phyloP scores from a whole-genome alignment of 2,113 vertebrate genomes.

The Embiotoca jacksoni region DNA sequence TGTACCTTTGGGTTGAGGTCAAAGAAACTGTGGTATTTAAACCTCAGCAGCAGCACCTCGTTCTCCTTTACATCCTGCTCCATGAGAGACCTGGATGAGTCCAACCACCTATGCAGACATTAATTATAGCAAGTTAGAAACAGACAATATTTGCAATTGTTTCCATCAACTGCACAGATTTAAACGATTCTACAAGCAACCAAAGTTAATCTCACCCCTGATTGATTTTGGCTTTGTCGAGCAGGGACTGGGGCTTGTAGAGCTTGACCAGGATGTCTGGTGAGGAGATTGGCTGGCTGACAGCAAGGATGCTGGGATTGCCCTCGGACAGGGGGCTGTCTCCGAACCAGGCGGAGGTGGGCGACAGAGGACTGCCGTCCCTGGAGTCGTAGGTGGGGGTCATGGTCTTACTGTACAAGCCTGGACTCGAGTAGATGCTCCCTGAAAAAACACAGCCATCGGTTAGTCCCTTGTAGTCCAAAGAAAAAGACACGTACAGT shows the following conservation, averaged over 20 bases:
- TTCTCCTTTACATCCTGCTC: conserved; percentile 99
- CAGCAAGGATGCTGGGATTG: conserved; percentile 97
- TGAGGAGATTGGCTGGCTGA: conserved; percentile 96
- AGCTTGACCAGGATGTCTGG: conserved; percentile 96
- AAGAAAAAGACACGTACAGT: neutral
- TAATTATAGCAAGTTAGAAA: neutral
- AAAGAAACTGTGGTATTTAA: conserved; percentile 99
- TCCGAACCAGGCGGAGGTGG: conserved; percentile 98
- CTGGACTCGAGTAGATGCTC: conserved; percentile 98
- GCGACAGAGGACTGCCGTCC: conserved; percentile 96
- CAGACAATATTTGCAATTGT: neutral
- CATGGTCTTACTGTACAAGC: conserved; percentile 99
- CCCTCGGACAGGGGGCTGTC: conserved; percentile 98
- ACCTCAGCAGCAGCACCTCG: conserved; percentile 95
- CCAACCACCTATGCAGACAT: conserved; percentile 90
- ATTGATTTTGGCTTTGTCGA: conserved; percentile 99
- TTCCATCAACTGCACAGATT: neutral
- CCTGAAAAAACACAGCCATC: conserved; percentile 82
- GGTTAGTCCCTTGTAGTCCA: conserved; percentile 12
- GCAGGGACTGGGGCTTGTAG: conserved; percentile 96
- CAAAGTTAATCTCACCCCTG: conserved; percentile 90
- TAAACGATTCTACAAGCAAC: neutral
- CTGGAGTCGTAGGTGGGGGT: conserved; percentile 98
- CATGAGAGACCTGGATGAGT: conserved; percentile 98
- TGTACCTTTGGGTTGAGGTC: conserved; percentile 99